Conservation (phyloP, 2,888 invertebrate species). For the Drosophila koepferae region DNA sequence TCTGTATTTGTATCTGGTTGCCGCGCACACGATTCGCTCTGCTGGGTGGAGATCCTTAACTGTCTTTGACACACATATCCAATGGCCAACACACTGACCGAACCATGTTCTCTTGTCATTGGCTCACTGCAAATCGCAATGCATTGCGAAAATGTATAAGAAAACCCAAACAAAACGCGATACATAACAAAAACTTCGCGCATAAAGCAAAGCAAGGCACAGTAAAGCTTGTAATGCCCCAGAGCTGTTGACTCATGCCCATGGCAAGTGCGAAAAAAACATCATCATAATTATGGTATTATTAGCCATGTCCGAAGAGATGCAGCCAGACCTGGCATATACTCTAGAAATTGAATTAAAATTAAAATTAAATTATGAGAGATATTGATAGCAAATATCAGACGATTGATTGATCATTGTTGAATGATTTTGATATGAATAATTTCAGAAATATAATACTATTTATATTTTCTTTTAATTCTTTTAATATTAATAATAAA, state of each 20-base stretch:
- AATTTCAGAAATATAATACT: not conserved
- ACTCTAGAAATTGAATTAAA: conserved; percentile 21
- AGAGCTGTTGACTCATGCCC: conserved; percentile 70
- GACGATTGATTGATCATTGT: not conserved
- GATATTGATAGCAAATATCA: not conserved
- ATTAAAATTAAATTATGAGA: not conserved
- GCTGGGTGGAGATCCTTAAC: conserved; percentile 69
- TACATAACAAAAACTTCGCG: conserved; percentile 38
- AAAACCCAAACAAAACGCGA: conserved; percentile 40
- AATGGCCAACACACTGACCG: conserved; percentile 54
- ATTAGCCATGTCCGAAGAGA: conserved; percentile 32
- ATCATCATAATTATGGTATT: conserved; percentile 66
- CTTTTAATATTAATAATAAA: no score
- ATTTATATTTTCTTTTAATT: no score
- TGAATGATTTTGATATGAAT: not conserved
- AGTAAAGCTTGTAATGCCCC: conserved; percentile 56
- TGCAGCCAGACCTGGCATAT: not conserved
- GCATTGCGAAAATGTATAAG: conserved; percentile 46
- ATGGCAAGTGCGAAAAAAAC: conserved; percentile 60
- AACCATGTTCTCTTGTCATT: conserved; percentile 58
- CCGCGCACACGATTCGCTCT: conserved; percentile 51
- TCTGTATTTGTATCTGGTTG: conserved; percentile 6
- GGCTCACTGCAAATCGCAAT: conserved; percentile 39
- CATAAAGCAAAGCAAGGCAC: conserved; percentile 53
- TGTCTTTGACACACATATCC: conserved; percentile 76